Percentiles rank a stretch among this genome's conserved stretches.
These are phyloP conservation scores for Orthonevra nobilis DNA, from an alignment of 2,888 invertebrate species.

Conservation along the genomic window DNA sequence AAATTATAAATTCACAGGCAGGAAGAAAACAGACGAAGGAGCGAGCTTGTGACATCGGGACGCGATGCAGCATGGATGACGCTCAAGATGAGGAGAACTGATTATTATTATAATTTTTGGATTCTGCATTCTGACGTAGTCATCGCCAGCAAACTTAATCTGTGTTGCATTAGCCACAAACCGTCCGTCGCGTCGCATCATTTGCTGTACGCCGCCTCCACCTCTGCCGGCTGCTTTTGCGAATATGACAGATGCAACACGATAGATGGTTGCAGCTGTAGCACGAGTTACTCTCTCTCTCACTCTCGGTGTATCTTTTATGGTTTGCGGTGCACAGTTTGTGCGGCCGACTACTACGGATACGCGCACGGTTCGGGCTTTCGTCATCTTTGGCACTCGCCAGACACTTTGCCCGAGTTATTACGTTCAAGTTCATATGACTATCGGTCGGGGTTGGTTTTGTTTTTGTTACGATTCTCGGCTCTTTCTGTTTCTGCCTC, in stretches of 20 bases:
- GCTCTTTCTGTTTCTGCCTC: constrained; percentile 13
- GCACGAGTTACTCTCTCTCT: background rate
- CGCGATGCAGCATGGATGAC: background rate
- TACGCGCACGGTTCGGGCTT: constrained; percentile 55
- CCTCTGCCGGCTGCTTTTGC: constrained; percentile 43
- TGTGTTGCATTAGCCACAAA: too few relatives aligned
- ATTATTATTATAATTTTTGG: constrained; percentile 48
- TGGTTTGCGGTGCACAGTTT: constrained; percentile 8
- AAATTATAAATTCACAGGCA: constrained; percentile 42
- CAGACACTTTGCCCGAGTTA: constrained; percentile 68
- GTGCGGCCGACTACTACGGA: too few relatives aligned
- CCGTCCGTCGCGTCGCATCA: too few relatives aligned
- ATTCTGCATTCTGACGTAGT: constrained; percentile 68
- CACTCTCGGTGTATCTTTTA: background rate
- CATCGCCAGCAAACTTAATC: constrained; percentile 14
- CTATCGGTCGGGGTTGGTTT: constrained; percentile 53
- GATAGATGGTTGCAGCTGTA: constrained; percentile 31
- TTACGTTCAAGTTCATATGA: constrained; percentile 72
- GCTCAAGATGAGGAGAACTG: constrained; percentile 1
- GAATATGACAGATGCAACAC: constrained; percentile 63
- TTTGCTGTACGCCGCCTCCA: background rate
- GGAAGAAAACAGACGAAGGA: constrained; percentile 28
- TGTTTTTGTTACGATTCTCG: constrained; percentile 16
- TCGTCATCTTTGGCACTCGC: constrained; percentile 70
- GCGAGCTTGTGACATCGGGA: constrained; percentile 16